Evolutionary conservation across 2,113 vertebrate species (phyloP), one percentile per base, ranked within the genome.

Genomic region (Andinoacara biseriatus): DNA sequence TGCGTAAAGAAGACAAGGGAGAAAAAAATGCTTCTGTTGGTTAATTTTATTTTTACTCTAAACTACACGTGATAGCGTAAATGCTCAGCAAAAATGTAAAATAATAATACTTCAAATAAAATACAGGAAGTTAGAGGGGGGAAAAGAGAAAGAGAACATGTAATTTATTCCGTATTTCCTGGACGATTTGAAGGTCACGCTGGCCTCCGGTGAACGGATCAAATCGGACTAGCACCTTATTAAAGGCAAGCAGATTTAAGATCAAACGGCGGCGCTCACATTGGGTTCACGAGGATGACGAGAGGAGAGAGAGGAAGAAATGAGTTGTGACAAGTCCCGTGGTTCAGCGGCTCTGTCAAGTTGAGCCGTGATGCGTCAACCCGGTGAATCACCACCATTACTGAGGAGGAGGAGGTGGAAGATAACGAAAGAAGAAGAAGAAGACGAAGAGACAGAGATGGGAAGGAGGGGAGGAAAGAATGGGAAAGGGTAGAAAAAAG

Each of bases 321-420:
- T 94, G 85, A 88, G 91, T 92, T 87, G 86, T 75, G 92, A 93
- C 94, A 94, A 94, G 94, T 94, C 94, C 86, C 92, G 94, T 89
- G 92, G 87, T 91, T 90, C 83, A 59, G 81, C 63, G 76, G 76
- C 87, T 90, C 87, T 54, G 85, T 87, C 91, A 85, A 79, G 85
- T 87, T 43, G 90, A 80, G 83, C 80, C 78, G 80, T 1, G 93
- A 94, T 95, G 94, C 93, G 94, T 95, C 95, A 93, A 93, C 77
- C 83, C 82, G 90, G 89, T 95, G 95, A 95, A 92, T 95, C 95
- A 95, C 84, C 80, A 74, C 83, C 67, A 35, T 49, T 56, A 74
- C 69, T 79, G 87, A 85, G 89, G 91, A 94, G 86, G 88, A 90
- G 84, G 91, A 91, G 52, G 88, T 26, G 26, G 88, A 83, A 90